Evolutionary conservation across 2,888 invertebrate species (phyloP), one percentile per base, ranked within the genome.

Genomic region (Eupelmus urozonus): DNA sequence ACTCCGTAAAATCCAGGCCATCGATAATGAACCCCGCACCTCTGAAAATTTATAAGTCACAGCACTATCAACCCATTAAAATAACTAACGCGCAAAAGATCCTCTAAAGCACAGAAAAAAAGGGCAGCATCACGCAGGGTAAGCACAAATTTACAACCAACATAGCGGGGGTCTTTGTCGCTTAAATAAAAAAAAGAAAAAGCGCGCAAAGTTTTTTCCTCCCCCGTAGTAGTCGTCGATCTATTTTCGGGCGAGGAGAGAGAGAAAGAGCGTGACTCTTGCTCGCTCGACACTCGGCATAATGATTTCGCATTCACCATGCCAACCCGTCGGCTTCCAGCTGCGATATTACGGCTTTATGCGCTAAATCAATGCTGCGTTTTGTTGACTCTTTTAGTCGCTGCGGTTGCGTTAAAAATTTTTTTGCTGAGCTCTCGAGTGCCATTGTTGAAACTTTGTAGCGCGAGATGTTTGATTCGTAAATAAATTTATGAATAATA

Each of bases 221-320:
- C 11, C 42, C 25, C 62, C 27, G 4, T n/a, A 16, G 23, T 0
- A 4, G 1, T 3, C 29, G 2, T 2, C 18, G 20, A 49, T 25
- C 25, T 66, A 63, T 25, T 42, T 62, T 62, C 62, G 40, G 42
- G 13, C 45, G 18, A 7, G 2, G 34, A 1, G 55, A 57, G 29
- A 25, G 57, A 27, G 57, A 57, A 9, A 1, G 55, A 57, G 29
- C 57, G 57, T 57, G 57, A 57, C 57, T 57, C n/a, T 20, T 16
- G n/a, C 40, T 55, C 73, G 18, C 53, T 51, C 45, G 40, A 16
- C 63, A 63, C 63, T 76, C 63, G 69, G 57, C 60, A 59, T 77
- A 77, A 72, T 77, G 62, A 72, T 72, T 77, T 42, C 18, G 29
- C 29, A 66, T 42, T 59, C 53, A 51, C 66, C 74, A 66, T 65